A percentile compares a stretch with the other conserved stretches of the same genome.
These are phyloP conservation scores for Rattus norvegicus DNA, from an alignment of 2,113 vertebrate genomes.

Conservation along the genomic window DNA sequence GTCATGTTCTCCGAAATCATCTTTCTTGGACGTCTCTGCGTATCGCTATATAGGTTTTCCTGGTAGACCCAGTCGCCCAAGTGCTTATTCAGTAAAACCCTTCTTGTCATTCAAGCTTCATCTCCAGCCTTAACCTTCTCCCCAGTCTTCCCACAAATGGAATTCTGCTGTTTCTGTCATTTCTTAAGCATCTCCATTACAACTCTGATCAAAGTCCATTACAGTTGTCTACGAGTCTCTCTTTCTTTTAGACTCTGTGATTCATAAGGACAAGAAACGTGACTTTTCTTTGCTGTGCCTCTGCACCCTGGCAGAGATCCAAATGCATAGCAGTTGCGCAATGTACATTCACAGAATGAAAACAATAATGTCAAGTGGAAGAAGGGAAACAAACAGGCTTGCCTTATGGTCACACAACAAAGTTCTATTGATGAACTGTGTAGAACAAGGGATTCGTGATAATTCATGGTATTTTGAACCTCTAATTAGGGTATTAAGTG, in stretches of 20 bases:
- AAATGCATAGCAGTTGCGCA: not conserved
- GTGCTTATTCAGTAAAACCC: not conserved
- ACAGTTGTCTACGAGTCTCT: not conserved
- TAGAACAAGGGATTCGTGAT: not conserved
- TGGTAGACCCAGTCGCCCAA: not conserved
- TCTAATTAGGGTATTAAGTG: not conserved
- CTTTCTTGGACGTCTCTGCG: not conserved
- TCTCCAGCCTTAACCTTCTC: not conserved
- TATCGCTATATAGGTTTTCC: not conserved
- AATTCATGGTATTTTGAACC: not conserved
- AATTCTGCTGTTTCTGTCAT: not conserved
- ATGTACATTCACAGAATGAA: not conserved
- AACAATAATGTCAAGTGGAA: not conserved
- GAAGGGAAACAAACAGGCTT: not conserved
- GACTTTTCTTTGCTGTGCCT: not conserved
- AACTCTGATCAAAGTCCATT: not conserved
- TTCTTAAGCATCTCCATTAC: not conserved
- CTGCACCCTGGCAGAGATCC: not conserved
- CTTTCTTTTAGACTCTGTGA: slow-evolving; percentile 5
- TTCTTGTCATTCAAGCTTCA: not conserved
- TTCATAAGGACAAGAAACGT: not conserved
- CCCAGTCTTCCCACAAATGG: not conserved
- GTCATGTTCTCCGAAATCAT: not conserved
- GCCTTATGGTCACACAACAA: not conserved
- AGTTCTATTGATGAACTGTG: not conserved